These are phyloP conservation scores for Oreochromis grahami DNA, from an alignment of 2,797 vertebrate species.

Conservation along the genomic window DNA sequence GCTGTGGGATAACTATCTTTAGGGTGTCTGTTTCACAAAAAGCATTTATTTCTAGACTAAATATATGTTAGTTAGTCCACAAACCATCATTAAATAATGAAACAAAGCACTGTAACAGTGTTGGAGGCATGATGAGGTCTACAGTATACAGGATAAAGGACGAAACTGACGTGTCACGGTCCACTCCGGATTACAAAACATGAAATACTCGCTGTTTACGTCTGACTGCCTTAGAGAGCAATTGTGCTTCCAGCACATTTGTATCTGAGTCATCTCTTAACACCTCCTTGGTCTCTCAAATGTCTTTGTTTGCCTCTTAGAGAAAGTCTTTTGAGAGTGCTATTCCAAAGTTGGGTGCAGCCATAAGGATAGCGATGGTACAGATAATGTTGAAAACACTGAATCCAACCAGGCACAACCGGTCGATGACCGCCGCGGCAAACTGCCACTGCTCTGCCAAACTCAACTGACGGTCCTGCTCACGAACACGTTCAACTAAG, in stretches of 20 bases:
- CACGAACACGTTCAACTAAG: constrained; percentile 75
- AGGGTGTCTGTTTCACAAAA: background rate
- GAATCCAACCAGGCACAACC: constrained; percentile 82
- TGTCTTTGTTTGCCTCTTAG: constrained; percentile 45
- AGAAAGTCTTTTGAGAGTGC: constrained; percentile 84
- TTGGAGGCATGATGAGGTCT: background rate
- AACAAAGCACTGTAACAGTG: background rate
- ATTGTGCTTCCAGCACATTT: constrained; percentile 42
- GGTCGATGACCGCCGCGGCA: constrained; percentile 80
- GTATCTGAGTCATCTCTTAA: background rate
- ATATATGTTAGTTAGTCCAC: background rate
- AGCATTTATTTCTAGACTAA: background rate
- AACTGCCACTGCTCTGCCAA: constrained; percentile 83
- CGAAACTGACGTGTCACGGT: background rate
- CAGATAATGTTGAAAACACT: constrained; percentile 84
- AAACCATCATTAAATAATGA: background rate
- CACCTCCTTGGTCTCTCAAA: background rate
- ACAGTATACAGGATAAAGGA: background rate
- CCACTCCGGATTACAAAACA: background rate
- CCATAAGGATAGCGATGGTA: constrained; percentile 84
- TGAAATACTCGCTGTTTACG: background rate
- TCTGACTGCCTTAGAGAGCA: background rate
- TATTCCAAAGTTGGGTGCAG: constrained; percentile 83
- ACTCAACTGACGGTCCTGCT: constrained; percentile 75
- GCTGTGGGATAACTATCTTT: background rate